Percentiles rank a stretch among this genome's conserved stretches.
These are phyloP conservation scores for Pandemis cinnamomeana DNA, from an alignment of 2,888 invertebrate genomes.

Conservation along the genomic window DNA sequence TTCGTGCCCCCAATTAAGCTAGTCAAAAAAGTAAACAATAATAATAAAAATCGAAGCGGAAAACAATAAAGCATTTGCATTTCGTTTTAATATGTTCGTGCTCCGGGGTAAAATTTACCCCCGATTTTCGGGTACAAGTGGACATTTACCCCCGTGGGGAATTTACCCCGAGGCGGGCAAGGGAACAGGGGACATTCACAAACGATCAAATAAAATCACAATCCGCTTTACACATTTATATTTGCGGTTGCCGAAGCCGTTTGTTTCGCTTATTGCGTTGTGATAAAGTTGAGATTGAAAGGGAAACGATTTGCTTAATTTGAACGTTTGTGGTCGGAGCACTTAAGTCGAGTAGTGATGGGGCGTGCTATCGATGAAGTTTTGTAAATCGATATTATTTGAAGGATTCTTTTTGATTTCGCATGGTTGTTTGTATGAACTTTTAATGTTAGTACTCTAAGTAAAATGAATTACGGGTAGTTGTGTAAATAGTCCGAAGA, in stretches of 20 bases:
- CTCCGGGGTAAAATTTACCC: constrained; percentile 13
- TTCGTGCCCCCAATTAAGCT: background rate
- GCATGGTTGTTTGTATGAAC: no score
- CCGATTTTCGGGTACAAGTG: constrained; percentile 13
- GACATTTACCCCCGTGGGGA: constrained; percentile 34
- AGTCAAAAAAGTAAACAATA: constrained; percentile 5
- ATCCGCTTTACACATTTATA: constrained; percentile 57
- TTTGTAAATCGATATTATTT: background rate
- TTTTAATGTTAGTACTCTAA: no score
- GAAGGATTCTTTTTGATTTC: background rate
- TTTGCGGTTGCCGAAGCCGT: constrained; percentile 16
- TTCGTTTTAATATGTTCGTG: constrained; percentile 12
- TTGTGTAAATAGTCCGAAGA: no score
- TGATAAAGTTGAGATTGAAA: constrained; percentile 46
- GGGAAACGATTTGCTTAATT: constrained; percentile 33
- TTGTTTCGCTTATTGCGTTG: constrained; percentile 44
- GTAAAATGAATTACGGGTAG: no score
- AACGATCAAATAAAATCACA: constrained; percentile 79
- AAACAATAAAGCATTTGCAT: constrained; percentile 26
- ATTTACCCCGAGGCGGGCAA: constrained; percentile 40
- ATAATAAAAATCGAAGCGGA: constrained; percentile 7
- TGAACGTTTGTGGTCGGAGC: constrained; percentile 47
- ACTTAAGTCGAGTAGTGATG: constrained; percentile 62
- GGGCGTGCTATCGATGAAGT: constrained; percentile 42
- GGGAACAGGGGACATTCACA: constrained; percentile 56